phyloP scores from a whole-genome alignment of 64 coral and sea anemone species.

The Platygyra sinensis region DNA sequence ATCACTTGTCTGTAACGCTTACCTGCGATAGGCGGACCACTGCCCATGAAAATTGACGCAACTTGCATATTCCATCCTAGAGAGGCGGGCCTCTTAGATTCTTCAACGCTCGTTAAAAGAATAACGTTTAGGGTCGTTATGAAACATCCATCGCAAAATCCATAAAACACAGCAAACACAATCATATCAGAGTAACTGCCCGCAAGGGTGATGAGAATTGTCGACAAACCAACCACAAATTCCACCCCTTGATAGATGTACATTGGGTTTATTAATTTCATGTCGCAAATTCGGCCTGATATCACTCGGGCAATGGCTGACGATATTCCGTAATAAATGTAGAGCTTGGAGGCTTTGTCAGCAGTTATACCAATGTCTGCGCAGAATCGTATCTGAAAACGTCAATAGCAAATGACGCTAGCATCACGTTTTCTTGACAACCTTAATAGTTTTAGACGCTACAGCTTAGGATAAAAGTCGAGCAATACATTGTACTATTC shows the following conservation, averaged over 20 bases:
- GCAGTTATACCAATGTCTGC: slow-evolving; percentile 34
- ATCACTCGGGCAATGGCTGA: slow-evolving; percentile 33
- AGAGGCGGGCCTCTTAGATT: background rate
- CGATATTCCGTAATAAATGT: slow-evolving; percentile 22
- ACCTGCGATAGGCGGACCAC: slow-evolving; percentile 12
- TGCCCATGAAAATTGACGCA: background rate
- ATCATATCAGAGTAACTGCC: slow-evolving; percentile 17
- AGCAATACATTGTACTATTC: too few relatives aligned
- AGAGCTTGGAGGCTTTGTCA: slow-evolving; percentile 29
- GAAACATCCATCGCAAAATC: slow-evolving; percentile 31
- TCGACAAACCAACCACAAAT: slow-evolving; percentile 32
- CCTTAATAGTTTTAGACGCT: too few relatives aligned
- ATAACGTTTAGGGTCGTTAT: background rate
- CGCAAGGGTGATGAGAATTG: background rate
- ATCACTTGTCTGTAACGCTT: background rate
- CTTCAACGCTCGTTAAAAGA: background rate
- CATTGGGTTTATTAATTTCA: slow-evolving; percentile 16
- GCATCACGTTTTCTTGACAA: too few relatives aligned
- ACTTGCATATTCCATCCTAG: background rate
- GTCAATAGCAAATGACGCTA: too few relatives aligned
- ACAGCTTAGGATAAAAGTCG: too few relatives aligned
- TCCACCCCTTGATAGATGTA: background rate
- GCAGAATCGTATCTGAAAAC: background rate
- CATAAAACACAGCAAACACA: slow-evolving; percentile 39
- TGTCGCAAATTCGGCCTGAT: slow-evolving; percentile 9